phyloP scores from a whole-genome alignment of 1,140 invertebrate species.

The Lysiphlebus fabarum region DNA sequence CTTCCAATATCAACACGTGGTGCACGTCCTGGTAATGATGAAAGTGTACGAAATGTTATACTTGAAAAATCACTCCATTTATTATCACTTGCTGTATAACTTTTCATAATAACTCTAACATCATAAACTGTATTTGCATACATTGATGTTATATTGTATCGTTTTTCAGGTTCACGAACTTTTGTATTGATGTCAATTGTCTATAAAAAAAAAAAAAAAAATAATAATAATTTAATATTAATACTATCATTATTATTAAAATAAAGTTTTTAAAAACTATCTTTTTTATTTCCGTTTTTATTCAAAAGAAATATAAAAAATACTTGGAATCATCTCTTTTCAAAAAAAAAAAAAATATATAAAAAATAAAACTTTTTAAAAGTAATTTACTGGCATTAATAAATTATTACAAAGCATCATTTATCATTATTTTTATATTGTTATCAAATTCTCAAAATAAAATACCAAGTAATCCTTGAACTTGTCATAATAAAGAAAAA shows the following conservation, averaged over 20 bases:
- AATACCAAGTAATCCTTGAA: neutral
- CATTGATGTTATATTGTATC: slow-evolving; percentile 61
- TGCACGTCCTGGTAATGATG: slow-evolving; percentile 60
- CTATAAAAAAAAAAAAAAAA: slow-evolving; percentile 31
- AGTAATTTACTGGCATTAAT: too few relatives aligned
- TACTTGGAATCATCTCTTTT: neutral
- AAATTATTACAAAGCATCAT: too few relatives aligned
- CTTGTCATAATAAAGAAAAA: neutral
- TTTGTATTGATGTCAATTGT: slow-evolving; percentile 43
- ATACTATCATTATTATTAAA: too few relatives aligned
- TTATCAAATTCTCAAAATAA: neutral
- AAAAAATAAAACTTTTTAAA: neutral
- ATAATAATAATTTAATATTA: too few relatives aligned
- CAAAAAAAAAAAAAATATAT: slow-evolving; percentile 6
- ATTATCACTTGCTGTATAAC: slow-evolving; percentile 52
- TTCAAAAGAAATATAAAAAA: too few relatives aligned
- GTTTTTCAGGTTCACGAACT: slow-evolving; percentile 34
- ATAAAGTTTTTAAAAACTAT: too few relatives aligned
- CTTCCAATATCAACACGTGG: slow-evolving; percentile 64
- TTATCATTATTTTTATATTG: slow-evolving; percentile 4
- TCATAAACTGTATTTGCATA: slow-evolving; percentile 67
- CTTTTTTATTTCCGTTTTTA: neutral
- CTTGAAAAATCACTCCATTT: slow-evolving; percentile 65
- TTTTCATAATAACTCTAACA: slow-evolving; percentile 63
- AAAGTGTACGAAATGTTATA: slow-evolving; percentile 58